Evolutionary conservation across 2,888 invertebrate species (phyloP), one percentile per base, ranked within the genome.

Genomic region (Cinara cedri): DNA sequence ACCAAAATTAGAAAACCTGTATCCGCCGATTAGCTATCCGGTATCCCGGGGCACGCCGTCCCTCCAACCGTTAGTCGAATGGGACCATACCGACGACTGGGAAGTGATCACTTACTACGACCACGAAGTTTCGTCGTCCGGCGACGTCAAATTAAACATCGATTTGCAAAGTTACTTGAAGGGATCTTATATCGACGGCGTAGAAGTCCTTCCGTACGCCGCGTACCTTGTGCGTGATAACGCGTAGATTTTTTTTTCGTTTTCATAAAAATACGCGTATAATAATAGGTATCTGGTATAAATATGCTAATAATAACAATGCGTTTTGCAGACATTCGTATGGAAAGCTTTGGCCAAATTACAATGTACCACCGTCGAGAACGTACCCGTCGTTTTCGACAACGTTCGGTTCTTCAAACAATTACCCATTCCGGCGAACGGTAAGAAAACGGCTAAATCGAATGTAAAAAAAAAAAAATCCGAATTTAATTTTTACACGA

Each of bases 41-140:
- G 98, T 98, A 66, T 90, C 96, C n/a, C 90, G 92, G 82, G 95
- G 95, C 83, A 98, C 98, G 21, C 96, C 97, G 0, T 93, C 93
- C 90, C 88, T 98, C 71, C 92, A 92, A 81, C 91, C 96, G 0
- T 88, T 92, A 86, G 88, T 98, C 83, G 89, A 89, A 82, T 99
- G 98, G 98, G 97, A 99, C 87, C 98, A 98, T 87, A 89, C 91
- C 13, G 89, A 89, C 81, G 91, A 92, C 85, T 99, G 97, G 97
- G 88, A 44, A 0, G 54, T 49, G 11, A 4, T 42, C 10, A 68
- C 54, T 10, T 80, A 46, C 10, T 19, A 72, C 14, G 75, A 81
- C 42, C 26, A 14, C 60, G 46, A 74, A 66, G 16, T 42, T 9
- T 0, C 14, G 8, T 57, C 71, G 1, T 72, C 71, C 1, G 74